phyloP scores from a whole-genome alignment of 2,888 invertebrate genomes.

The Ceratothoa steindachneri region DNA sequence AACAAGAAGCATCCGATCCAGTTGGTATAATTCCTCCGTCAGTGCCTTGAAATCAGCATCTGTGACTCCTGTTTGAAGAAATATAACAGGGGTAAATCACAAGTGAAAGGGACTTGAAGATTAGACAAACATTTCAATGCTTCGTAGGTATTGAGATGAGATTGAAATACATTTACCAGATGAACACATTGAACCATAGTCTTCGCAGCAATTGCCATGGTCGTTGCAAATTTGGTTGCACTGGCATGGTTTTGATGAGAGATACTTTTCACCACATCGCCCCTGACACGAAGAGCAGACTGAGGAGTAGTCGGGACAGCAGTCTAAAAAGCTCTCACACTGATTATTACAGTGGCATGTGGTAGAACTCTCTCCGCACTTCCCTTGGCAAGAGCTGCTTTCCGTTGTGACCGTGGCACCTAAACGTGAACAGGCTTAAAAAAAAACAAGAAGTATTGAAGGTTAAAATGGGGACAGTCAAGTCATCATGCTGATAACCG shows the following conservation, averaged over 20 bases:
- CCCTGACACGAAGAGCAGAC: constrained; percentile 24
- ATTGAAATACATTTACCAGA: too few species aligned
- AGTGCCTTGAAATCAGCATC: constrained; percentile 23
- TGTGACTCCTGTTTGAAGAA: constrained; percentile 26
- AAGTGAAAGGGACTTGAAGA: too few species aligned
- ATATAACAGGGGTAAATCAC: too few species aligned
- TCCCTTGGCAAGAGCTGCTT: constrained; percentile 16
- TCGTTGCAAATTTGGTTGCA: constrained; percentile 7
- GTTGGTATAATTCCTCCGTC: constrained; percentile 23
- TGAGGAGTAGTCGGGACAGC: constrained; percentile 26
- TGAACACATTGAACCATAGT: constrained; percentile 20
- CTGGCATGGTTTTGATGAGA: constrained; percentile 17
- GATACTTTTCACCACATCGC: constrained; percentile 28
- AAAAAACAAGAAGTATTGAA: too few species aligned
- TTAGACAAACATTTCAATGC: too few species aligned
- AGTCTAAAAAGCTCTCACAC: constrained; percentile 23
- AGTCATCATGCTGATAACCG: too few species aligned
- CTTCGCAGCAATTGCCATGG: constrained; percentile 17
- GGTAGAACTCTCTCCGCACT: constrained; percentile 20
- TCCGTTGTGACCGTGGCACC: too few species aligned
- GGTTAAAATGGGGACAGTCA: too few species aligned
- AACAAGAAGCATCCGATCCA: not conserved
- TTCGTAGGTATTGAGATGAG: too few species aligned
- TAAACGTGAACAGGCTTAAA: too few species aligned
- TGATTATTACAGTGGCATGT: constrained; percentile 29